phyloP scores from a whole-genome alignment of 2,797 vertebrate genomes.

The Syngnathus acus region DNA sequence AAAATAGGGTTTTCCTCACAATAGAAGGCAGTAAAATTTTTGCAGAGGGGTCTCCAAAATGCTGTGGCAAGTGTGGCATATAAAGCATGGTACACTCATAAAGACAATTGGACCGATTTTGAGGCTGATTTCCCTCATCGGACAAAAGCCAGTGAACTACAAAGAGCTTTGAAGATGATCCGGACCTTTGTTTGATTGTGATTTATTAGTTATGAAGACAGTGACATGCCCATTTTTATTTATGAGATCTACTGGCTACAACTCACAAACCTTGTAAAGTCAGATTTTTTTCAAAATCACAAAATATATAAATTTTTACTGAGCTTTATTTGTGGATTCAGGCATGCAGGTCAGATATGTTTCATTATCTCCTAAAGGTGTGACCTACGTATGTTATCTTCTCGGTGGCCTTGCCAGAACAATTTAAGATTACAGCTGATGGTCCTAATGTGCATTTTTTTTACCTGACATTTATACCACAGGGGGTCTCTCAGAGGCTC shows the following conservation, averaged over 20 bases:
- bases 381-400: slow-evolving; percentile 24
- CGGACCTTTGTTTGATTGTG: too few relatives aligned
- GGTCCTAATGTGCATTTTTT: slow-evolving; percentile 51
- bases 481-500: slow-evolving; percentile 30
- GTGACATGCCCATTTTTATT: too few relatives aligned
- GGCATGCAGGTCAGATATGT: slow-evolving; percentile 41
- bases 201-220: too few relatives aligned
- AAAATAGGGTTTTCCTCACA: background rate
- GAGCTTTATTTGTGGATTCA: background rate
- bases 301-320: too few relatives aligned
- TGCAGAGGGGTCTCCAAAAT: background rate
- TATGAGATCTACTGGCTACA: too few relatives aligned
- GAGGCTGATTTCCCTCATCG: background rate
- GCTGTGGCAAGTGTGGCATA: background rate
- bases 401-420: background rate
- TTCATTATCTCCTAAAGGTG: slow-evolving; percentile 46
- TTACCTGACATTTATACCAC: slow-evolving; percentile 59
- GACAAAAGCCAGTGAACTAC: background rate
- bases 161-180: background rate
- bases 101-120: background rate
- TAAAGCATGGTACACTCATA: background rate
- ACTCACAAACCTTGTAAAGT: too few relatives aligned
- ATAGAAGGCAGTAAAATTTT: background rate
- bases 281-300: too few relatives aligned
- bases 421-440: slow-evolving; percentile 61